Conservation (phyloP, 2,888 invertebrate species). For the Heliconius aoede region DNA sequence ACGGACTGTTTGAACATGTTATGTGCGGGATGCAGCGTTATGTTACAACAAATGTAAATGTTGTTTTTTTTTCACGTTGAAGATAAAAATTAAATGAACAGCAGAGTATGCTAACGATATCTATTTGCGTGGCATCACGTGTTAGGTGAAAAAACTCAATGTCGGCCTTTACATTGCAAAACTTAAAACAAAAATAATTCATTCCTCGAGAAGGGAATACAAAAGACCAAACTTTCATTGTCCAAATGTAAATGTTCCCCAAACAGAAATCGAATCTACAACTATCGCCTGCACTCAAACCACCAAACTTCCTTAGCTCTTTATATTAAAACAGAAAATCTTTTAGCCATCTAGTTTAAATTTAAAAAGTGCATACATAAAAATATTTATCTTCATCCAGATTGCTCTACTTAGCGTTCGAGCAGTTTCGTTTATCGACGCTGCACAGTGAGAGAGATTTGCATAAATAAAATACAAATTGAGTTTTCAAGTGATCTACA, state of each 20-base stretch:
- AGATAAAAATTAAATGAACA: too few relatives aligned
- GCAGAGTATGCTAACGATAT: too few relatives aligned
- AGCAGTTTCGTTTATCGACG: conserved; percentile 29
- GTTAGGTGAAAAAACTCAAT: too few relatives aligned
- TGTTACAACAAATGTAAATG: too few relatives aligned
- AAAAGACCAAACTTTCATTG: too few relatives aligned
- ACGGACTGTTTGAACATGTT: neutral
- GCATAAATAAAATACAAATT: conserved; percentile 22
- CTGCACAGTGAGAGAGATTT: conserved; percentile 12
- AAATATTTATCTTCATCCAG: neutral
- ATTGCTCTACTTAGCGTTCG: conserved; percentile 23
- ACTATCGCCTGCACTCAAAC: neutral
- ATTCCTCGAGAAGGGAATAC: too few relatives aligned
- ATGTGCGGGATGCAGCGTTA: neutral
- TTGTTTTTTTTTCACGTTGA: too few relatives aligned
- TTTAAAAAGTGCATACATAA: conserved; percentile 16
- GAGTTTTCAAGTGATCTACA: too few relatives aligned
- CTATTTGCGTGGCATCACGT: too few relatives aligned
- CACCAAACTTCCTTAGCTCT: neutral
- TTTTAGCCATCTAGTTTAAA: neutral
- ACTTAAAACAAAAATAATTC: too few relatives aligned
- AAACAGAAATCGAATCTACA: neutral
- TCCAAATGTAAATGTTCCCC: too few relatives aligned
- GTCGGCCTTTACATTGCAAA: too few relatives aligned
- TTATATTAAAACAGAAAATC: neutral